These are phyloP conservation scores for Pandemis cinnamomeana DNA, from an alignment of 2,888 invertebrate species.

Conservation along the genomic window DNA sequence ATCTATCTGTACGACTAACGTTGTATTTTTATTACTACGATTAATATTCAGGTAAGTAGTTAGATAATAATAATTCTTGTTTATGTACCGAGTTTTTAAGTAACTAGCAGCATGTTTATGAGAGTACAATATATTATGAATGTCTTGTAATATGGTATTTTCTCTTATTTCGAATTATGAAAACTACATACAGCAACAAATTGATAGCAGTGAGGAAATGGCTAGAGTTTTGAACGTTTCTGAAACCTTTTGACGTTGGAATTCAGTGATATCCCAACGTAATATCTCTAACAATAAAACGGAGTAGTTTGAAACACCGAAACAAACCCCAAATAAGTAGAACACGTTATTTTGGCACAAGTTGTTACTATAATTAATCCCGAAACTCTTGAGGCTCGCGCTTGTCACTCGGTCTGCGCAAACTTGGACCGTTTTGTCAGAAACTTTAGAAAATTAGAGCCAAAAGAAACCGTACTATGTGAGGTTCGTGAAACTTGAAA, in stretches of 20 bases:
- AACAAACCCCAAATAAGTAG: slow-evolving; percentile 29
- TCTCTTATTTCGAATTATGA: background rate
- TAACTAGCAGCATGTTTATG: no score
- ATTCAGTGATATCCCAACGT: background rate
- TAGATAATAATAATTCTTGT: background rate
- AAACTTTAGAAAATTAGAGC: slow-evolving; percentile 35
- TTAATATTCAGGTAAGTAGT: background rate
- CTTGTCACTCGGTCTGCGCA: slow-evolving; percentile 25
- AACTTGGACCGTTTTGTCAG: slow-evolving; percentile 35
- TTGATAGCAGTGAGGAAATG: background rate
- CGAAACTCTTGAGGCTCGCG: slow-evolving; percentile 13
- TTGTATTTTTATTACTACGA: background rate
- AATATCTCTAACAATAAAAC: slow-evolving; percentile 26
- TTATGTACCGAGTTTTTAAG: no score
- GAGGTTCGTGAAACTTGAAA: background rate
- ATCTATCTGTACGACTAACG: no score
- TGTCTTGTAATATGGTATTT: background rate
- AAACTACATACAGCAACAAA: background rate
- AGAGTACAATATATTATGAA: no score
- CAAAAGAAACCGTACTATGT: slow-evolving; percentile 30
- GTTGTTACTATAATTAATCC: slow-evolving; percentile 40
- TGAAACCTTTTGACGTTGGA: background rate
- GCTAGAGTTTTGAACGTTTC: background rate
- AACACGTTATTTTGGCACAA: slow-evolving; percentile 31
- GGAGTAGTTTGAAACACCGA: slow-evolving; percentile 16